Evolutionary conservation across 2,113 vertebrate species (phyloP).

Genomic region (Tiliqua scincoides): DNA sequence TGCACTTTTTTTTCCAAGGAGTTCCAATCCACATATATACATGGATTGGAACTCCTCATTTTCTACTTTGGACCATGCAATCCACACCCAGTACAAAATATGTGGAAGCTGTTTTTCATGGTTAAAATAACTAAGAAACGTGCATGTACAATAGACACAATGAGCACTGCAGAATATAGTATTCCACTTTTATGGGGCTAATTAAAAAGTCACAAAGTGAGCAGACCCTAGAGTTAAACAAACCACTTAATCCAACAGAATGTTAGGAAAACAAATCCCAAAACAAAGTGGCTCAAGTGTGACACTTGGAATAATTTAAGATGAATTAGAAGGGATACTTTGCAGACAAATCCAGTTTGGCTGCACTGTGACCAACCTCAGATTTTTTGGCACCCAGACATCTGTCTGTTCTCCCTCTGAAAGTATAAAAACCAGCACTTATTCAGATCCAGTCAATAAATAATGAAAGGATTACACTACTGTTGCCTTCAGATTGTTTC

Average conservation of each 20-base stretch:
- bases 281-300: background rate
- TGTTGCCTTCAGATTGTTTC: background rate
- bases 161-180: background rate
- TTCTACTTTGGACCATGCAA: constrained; percentile 37
- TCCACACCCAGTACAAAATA: constrained; percentile 39
- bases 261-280: background rate
- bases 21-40: background rate
- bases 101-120: constrained; percentile 1
- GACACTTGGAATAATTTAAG: background rate
- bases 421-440: background rate
- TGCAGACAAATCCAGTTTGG: background rate
- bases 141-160: background rate
- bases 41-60: background rate
- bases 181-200: background rate
- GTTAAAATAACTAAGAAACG: no score
- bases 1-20: background rate
- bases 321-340: background rate
- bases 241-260: background rate
- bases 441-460: background rate
- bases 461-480: background rate
- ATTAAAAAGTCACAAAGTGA: background rate
- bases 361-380: no score
- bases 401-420: background rate
- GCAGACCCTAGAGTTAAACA: background rate
- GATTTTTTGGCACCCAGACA: background rate